These are phyloP conservation scores for Limosa lapponica DNA, from an alignment of 2,797 vertebrate genomes.

Conservation along the genomic window DNA sequence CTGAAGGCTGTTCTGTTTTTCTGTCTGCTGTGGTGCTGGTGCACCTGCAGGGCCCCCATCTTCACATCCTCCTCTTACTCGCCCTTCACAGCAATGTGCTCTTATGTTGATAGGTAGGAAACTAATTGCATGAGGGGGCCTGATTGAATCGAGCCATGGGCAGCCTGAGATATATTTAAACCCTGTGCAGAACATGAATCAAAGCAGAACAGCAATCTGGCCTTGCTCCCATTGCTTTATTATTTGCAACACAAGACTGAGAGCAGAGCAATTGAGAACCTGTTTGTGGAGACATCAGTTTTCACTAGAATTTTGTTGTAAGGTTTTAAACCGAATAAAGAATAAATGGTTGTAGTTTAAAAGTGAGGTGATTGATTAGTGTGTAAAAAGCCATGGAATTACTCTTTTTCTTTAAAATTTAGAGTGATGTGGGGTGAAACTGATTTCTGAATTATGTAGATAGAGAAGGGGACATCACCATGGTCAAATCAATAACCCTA, in stretches of 20 bases:
- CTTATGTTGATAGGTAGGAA: not conserved
- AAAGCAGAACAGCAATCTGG: not conserved
- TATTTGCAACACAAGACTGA: not conserved
- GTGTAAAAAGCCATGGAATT: not conserved
- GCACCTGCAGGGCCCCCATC: not conserved
- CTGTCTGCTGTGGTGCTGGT: not conserved
- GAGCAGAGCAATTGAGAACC: not conserved
- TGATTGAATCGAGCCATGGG: not conserved
- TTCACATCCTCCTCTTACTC: not conserved
- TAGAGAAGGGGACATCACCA: not conserved
- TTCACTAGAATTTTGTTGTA: not conserved
- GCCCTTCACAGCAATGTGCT: not conserved
- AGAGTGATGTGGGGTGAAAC: not conserved
- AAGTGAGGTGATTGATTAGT: not conserved
- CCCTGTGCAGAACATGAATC: not conserved
- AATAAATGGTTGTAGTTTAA: not conserved
- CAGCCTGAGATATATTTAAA: not conserved
- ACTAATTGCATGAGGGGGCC: not conserved
- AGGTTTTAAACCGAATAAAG: not conserved
- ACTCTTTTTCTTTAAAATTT: not conserved
- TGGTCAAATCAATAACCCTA: not conserved
- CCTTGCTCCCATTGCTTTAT: not conserved
- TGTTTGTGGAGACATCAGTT: not conserved
- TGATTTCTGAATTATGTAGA: not conserved
- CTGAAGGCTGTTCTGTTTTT: not conserved